Base-by-base conservation (phyloP, 2,113 vertebrate species). In the Hirundichthys speculiger region DNA sequence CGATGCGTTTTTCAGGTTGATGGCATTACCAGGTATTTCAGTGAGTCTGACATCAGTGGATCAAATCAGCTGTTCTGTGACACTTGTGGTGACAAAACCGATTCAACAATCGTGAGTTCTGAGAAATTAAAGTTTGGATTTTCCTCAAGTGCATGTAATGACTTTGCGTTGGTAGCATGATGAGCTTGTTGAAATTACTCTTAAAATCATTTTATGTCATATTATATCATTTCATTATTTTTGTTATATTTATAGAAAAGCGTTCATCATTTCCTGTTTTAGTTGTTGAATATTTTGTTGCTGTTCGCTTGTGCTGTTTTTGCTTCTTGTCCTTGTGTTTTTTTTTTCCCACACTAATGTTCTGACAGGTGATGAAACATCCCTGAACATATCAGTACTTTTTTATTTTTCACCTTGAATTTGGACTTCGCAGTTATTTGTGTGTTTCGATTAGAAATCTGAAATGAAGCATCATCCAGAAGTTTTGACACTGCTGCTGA, bases 61-160 rank as follows among this genome's bases (percentile, higher is more conserved):
- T 43, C 85, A 1, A 72, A 93, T 72, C 90, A 86, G 83, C 13
- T 91, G 34, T 90, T 87, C 49, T 93, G 91, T 73, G 83, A 89
- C 0, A 0, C 0, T 0, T 92, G 92, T 78, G 75, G 34, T 0
- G 13, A 4, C 18, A 80, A 91, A 73, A 45, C 46, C 41, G 74
- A 91, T 42, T 69, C 56, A 8, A 73, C 79, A n/a, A 25, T 30
- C 24, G 92, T 93, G 27, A 90, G 91, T 84, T 43, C 25, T 13
- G 15, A 48, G 5, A 24, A 25, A 50, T 1, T 11, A 1, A 16
- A 5, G 10, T 3, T 75, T 1, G 39, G 51, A 53, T 0, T 46
- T 10, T 30, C 5, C 16, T 11, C 3, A 6, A 11, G 4, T 34
- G 6, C 1, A 15, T 7, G 13, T 6, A 25, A n/a, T 49, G 13